These are phyloP conservation scores for Orthosia gracilis DNA, from an alignment of 2,888 invertebrate genomes.

Conservation along the genomic window DNA sequence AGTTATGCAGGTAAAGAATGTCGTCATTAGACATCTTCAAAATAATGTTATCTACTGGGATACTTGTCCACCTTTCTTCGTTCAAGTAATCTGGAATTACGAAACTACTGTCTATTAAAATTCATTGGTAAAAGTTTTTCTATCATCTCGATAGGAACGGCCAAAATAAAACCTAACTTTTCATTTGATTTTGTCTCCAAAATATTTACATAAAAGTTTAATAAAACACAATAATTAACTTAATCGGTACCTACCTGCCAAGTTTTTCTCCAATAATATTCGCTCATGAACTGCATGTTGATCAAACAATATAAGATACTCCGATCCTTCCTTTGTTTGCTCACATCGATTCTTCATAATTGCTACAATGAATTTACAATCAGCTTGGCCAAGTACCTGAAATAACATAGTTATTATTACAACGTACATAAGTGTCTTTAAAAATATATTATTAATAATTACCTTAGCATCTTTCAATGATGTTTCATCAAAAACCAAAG, in stretches of 20 bases:
- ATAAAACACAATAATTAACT: neutral
- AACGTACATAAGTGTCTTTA: neutral
- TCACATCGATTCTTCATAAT: conserved; percentile 73
- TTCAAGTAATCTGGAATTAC: conserved; percentile 85
- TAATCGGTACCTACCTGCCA: conserved; percentile 91
- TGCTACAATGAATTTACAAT: conserved; percentile 94
- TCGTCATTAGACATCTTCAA: conserved; percentile 85
- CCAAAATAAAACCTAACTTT: neutral
- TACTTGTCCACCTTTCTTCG: conserved; percentile 80
- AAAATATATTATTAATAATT: neutral
- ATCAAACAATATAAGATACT: conserved; percentile 93
- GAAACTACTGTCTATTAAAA: neutral
- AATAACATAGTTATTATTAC: neutral
- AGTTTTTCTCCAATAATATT: conserved; percentile 94
- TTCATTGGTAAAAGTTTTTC: neutral
- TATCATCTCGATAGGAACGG: neutral
- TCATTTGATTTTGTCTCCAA: no score
- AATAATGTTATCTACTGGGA: conserved; percentile 74
- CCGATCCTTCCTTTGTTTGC: conserved; percentile 77
- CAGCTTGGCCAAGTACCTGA: conserved; percentile 94
- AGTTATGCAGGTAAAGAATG: conserved; percentile 89
- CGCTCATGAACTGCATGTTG: conserved; percentile 97
- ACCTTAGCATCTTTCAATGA: conserved; percentile 81
- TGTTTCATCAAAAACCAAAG: conserved; percentile 78
- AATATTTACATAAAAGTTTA: no score